Evolutionary conservation across 1,140 invertebrate species (phyloP), one percentile per base, ranked within the genome.

Genomic region (Telenomus remus): DNA sequence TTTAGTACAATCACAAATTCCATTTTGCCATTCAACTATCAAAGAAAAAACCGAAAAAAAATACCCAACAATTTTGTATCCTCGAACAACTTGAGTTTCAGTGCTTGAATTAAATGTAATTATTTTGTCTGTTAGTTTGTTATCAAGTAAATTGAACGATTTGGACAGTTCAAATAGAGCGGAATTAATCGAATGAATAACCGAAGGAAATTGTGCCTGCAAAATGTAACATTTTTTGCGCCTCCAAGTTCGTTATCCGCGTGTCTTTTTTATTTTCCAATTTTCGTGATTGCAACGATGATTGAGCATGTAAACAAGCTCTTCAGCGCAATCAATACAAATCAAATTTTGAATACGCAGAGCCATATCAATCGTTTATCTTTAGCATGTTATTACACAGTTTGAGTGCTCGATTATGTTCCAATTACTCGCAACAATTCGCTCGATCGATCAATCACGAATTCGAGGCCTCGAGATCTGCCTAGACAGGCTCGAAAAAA

Each of bases 301-400:
- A 63, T 46, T 44, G 35, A 57, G 14, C 13, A n/a, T 39, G 46
- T 56, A 51, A 55, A 59, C 35, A 16, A 10, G 13, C 14, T 48
- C 42, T 37, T 56, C n/a, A 51, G 42, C 16, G 12, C 59, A 59
- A 72, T 64, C 69, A 64, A 64, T 47, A 37, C 47, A 53, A 64
- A 64, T 51, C 53, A 59, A 64, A 51, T 64, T 72, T 72, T 72
- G 47, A 72, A 72, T 64, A 34, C 54, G 12, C 19, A 27, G n/a
- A n/a, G 27, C 13, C 37, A 53, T 48, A 73, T 54, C 55, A 59
- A 65, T 64, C 27, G 60, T 53, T 64, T 54, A 59, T 64, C 49
- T 65, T 64, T 44, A 43, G 16, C 63, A 57, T 51, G 54, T 49
- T 47, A 43, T 19, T 50, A 46, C 14, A 39, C 11, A 9, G 37